phyloP scores from a whole-genome alignment of 2,888 invertebrate species.

The Piscicola geometra region DNA sequence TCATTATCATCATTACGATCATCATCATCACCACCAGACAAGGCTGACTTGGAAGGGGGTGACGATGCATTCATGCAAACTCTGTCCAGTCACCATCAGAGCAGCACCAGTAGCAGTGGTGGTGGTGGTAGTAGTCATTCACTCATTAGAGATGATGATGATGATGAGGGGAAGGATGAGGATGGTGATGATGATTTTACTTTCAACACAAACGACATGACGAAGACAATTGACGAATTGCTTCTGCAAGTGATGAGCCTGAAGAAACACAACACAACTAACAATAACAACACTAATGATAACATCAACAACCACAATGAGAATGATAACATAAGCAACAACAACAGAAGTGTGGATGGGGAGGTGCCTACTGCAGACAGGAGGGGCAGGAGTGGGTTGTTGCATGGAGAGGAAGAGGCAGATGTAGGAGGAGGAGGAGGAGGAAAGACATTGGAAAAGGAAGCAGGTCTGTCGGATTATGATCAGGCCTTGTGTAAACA shows the following conservation, averaged over 20 bases:
- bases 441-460: no score
- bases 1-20: no score
- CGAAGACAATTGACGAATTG: conserved; percentile 3
- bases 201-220: conserved; percentile 15
- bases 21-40: not conserved
- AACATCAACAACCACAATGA: not conserved
- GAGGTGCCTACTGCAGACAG: no score
- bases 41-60: not conserved
- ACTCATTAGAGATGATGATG: conserved; percentile 2
- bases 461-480: no score
- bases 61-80: not conserved
- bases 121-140: not conserved
- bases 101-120: not conserved
- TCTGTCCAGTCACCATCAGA: not conserved
- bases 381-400: no score
- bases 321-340: no score
- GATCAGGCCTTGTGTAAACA: not conserved
- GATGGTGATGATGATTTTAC: conserved; percentile 21
- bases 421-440: no score
- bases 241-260: not conserved
- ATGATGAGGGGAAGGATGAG: conserved; percentile 6
- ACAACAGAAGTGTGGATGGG: no score
- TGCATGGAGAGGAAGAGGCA: no score
- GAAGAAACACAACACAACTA: not conserved
- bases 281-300: not conserved